Base-by-base conservation (phyloP, 2,888 invertebrate genomes). In the Limnephilus marmoratus region DNA sequence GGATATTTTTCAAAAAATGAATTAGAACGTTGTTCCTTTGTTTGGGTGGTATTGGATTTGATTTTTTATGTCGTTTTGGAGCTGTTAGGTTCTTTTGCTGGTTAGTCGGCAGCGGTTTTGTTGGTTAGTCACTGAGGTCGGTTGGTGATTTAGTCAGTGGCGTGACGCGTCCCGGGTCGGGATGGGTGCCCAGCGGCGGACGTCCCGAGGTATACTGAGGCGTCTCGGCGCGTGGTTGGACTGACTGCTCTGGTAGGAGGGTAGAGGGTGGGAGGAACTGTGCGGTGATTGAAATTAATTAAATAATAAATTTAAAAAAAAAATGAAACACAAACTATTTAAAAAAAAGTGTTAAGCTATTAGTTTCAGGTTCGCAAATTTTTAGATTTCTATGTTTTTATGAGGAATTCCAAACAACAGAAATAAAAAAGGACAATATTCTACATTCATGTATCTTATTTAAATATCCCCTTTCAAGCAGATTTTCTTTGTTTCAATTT, bases 201-300 rank as follows among this genome's bases (percentile, higher is more conserved):
- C 86, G 85, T 83, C 85, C 85, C 49, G 53, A 85, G 85, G 85
- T 85, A 49, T 85, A 81, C 85, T 85, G 90, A 85, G n/a, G 34
- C 85, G 68, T 49, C 49, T 45, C 85, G 45, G 81, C 82, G 82
- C 81, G 34, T 31, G n/a, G 90, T 15, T 41, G 83, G 83, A 45
- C 24, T n/a, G 45, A 82, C 29, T 29, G 90, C 29, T 7, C 45
- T 34, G 87, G 29, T 68, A 24, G 24, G 24, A 24, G 68, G 24
- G 85, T 41, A 18, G 68, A 24, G 41, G 45, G 85, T 9, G 85
- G 86, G 45, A n/a, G 41, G n/a, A 45, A 86, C 41, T 12, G 45
- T 45, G 86, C 86, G 86, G 86, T 45, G 86, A 86, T 86, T 7
- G 37, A 29, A 24, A 45, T 45, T n/a, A 49, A 86, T 86, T n/a